Percentiles rank a stretch among this genome's conserved stretches.
These are phyloP conservation scores for Zoanthus gigantus DNA, from an alignment of 92 coral and sea anemone genomes.

Conservation along the genomic window DNA sequence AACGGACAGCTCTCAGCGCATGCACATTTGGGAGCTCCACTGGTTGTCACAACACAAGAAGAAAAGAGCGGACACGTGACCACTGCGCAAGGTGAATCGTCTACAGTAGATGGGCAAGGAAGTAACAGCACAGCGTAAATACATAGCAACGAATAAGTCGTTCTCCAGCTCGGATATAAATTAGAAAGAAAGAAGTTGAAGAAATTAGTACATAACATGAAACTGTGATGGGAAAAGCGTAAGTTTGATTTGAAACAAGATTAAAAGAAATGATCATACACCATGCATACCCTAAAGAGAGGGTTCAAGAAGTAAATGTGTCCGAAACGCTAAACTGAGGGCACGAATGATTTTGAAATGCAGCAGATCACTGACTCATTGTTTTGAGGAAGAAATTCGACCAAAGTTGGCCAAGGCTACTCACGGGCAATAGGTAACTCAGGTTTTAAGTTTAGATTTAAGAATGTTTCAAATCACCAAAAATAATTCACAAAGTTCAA, in stretches of 20 bases:
- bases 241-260: background rate
- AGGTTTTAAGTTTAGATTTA: no score
- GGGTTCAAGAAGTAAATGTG: no score
- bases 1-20: slow-evolving; percentile 80
- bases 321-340: no score
- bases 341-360: no score
- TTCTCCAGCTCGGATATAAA: background rate
- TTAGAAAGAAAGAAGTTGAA: background rate
- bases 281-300: background rate
- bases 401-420: no score
- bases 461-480: no score
- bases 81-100: slow-evolving; percentile 63
- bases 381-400: no score
- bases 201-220: background rate
- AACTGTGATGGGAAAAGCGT: background rate
- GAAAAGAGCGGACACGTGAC: slow-evolving; percentile 71
- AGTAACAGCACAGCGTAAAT: background rate
- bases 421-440: no score
- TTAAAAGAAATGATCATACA: background rate
- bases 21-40: slow-evolving; percentile 71
- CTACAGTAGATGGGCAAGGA: slow-evolving; percentile 3
- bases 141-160: background rate
- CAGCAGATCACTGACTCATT: no score
- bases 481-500: no score
- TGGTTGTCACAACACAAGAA: slow-evolving; percentile 66